Evolutionary conservation across 2,888 invertebrate species (phyloP).

Genomic region (Tetranychus truncatus): DNA sequence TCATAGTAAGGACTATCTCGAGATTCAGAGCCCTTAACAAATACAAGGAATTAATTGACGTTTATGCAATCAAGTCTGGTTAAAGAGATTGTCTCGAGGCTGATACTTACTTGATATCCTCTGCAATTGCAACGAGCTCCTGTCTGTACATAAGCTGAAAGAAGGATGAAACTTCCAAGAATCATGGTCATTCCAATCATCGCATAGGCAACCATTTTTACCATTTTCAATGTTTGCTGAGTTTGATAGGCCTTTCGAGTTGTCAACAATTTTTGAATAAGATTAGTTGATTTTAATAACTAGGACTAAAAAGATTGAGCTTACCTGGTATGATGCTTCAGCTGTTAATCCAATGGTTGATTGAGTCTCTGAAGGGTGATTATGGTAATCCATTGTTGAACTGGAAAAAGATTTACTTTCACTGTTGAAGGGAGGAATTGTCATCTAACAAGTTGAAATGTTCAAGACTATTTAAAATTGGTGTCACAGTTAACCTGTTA

Average conservation of each 20-base stretch:
- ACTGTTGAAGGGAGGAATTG: background rate
- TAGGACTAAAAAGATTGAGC: background rate
- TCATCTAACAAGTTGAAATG: background rate
- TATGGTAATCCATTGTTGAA: background rate
- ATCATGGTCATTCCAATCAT: constrained; percentile 60
- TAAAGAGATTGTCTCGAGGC: background rate
- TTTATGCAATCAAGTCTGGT: background rate
- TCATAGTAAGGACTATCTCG: constrained; percentile 19
- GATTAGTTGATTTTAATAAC: background rate
- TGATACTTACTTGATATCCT: constrained; percentile 6
- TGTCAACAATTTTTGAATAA: background rate
- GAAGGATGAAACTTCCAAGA: constrained; percentile 60
- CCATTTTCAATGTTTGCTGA: constrained; percentile 37
- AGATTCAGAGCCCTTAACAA: constrained; percentile 9
- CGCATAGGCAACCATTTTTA: constrained; percentile 63
- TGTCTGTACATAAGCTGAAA: constrained; percentile 63
- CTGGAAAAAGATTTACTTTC: background rate
- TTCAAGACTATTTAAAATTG: too few relatives aligned
- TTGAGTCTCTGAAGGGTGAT: constrained; percentile 1
- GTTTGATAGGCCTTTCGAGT: background rate
- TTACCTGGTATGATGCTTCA: background rate
- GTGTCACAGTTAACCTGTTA: too few relatives aligned
- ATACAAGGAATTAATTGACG: background rate
- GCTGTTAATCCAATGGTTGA: constrained; percentile 8
- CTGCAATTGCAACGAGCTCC: constrained; percentile 46